Evolutionary conservation across 2,888 invertebrate species (phyloP).

Genomic region (Helleia helle): DNA sequence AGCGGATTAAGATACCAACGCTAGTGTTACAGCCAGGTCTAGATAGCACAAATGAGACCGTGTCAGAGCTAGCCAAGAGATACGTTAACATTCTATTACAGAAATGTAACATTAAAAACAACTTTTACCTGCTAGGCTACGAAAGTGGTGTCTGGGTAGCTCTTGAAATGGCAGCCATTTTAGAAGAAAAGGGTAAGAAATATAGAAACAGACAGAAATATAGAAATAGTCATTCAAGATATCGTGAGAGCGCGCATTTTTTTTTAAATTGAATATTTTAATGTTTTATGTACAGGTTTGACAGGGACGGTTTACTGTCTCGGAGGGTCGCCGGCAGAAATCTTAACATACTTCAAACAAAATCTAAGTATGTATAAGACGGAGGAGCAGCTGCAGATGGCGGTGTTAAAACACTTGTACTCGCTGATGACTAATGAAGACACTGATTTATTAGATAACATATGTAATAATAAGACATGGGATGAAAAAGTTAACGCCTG

Average conservation of each 20-base stretch:
- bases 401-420: slow-evolving; percentile 36
- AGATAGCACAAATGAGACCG: slow-evolving; percentile 30
- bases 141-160: slow-evolving; percentile 38
- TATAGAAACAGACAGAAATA: neutral
- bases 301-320: slow-evolving; percentile 43
- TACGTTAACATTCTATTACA: slow-evolving; percentile 27
- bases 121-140: slow-evolving; percentile 42
- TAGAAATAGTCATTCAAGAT: neutral
- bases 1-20: slow-evolving; percentile 36
- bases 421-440: slow-evolving; percentile 28
- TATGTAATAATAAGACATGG: neutral
- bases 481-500: slow-evolving; percentile 12
- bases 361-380: slow-evolving; percentile 26
- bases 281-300: slow-evolving; percentile 24
- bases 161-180: slow-evolving; percentile 38
- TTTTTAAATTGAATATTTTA: neutral
- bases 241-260: neutral
- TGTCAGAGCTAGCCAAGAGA: slow-evolving; percentile 31
- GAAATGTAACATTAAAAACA: slow-evolving; percentile 15
- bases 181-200: slow-evolving; percentile 36
- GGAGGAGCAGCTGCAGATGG: slow-evolving; percentile 33
- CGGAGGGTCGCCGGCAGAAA: slow-evolving; percentile 35
- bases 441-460: neutral
- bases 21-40: slow-evolving; percentile 36
- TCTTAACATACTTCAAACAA: slow-evolving; percentile 26